Conservation (phyloP, 2,888 invertebrate genomes). For the Caenorhabditis doughertyi region DNA sequence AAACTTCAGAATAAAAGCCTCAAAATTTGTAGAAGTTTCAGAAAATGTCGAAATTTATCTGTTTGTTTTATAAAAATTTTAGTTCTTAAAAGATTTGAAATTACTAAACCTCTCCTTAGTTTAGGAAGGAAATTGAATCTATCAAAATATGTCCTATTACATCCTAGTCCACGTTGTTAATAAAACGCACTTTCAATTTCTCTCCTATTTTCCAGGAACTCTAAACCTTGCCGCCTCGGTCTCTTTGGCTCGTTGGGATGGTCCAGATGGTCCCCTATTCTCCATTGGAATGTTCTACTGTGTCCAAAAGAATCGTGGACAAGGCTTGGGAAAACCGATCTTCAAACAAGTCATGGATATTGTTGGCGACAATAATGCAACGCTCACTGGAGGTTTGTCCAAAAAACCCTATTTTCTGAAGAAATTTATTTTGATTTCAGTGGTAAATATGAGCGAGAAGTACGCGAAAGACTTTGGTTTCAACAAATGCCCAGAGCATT, state of each 20-base stretch:
- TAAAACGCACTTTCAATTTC: too few species aligned
- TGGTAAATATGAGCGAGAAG: conserved; percentile 59
- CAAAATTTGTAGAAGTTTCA: too few species aligned
- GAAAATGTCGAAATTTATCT: too few species aligned
- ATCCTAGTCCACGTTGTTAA: too few species aligned
- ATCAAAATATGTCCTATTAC: too few species aligned
- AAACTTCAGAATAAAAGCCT: too few species aligned
- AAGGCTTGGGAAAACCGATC: conserved; percentile 48
- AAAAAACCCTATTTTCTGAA: background rate
- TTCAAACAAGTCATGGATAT: conserved; percentile 63
- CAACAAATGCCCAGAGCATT: conserved; percentile 46
- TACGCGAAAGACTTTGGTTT: conserved; percentile 62
- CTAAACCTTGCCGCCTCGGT: conserved; percentile 43
- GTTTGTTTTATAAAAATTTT: too few species aligned
- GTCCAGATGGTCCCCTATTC: conserved; percentile 47
- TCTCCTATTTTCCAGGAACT: background rate
- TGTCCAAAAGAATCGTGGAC: conserved; percentile 49
- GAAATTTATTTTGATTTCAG: conserved; percentile 36
- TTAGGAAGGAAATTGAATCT: too few species aligned
- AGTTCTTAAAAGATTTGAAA: too few species aligned
- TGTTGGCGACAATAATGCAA: conserved; percentile 57
- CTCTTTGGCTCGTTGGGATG: conserved; percentile 51
- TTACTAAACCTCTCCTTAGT: too few species aligned
- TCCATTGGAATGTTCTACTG: conserved; percentile 63
- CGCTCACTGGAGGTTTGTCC: conserved; percentile 49